Evolutionary conservation across 2,888 invertebrate species (phyloP), one percentile per base, ranked within the genome.

Genomic region (Aethes cnicana): DNA sequence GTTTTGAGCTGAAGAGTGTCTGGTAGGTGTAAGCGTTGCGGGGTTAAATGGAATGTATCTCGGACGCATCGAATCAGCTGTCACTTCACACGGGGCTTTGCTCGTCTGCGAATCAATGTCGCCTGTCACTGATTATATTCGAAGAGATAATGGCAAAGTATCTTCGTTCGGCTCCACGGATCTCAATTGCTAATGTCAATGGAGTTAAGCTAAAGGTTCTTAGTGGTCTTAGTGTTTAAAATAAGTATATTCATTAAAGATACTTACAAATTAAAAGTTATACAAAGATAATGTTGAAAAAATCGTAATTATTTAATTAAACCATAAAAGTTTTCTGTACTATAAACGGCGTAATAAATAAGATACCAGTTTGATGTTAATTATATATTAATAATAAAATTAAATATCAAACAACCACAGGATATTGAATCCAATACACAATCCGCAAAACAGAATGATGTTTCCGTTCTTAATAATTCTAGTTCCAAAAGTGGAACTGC

Each of bases 1-100:
- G 47, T 59, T 56, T 60, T 18, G 43, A 35, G 16, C 18, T 30
- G 9, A 17, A 32, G 12, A 18, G 8, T 30, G 6, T 37, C 16
- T 12, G n/a, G 18, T 5, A 46, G 23, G 47, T 32, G 43, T 54
- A 48, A 37, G 26, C 26, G 14, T 69, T 20, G 16, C n/a, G n/a
- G n/a, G 56, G 69, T 70, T 50, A 59, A 44, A 47, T 58, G 60
- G 65, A 63, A 68, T 58, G 66, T 72, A 76, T 77, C 72, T 73
- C 63, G 66, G 71, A 73, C 70, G 73, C 62, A 76, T 74, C 74
- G 70, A 81, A 82, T 80, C 81, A 79, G 77, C 76, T 81, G 83
- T 82, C 81, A 81, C 73, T 84, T 84, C 82, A 77, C 81, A 82
- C 81, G 79, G 68, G 61, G 79, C 77, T 84, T 82, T 74, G 69